These are phyloP conservation scores for Butorides virescens DNA, from an alignment of 2,113 vertebrate genomes.

Conservation along the genomic window DNA sequence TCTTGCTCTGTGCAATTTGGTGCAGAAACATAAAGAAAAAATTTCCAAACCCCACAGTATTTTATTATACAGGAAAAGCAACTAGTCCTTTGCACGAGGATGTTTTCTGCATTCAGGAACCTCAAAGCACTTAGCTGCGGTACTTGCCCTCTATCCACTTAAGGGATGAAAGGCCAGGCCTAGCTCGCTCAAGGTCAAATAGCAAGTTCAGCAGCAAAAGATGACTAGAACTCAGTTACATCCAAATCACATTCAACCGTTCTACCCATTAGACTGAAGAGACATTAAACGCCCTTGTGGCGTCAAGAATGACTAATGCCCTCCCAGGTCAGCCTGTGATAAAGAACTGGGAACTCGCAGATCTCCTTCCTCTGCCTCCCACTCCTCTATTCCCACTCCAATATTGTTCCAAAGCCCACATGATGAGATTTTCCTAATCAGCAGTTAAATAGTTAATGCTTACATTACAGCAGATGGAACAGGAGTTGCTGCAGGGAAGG, in stretches of 20 bases:
- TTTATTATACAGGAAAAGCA: neutral
- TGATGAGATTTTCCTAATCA: constrained; percentile 38
- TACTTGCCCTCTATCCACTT: neutral
- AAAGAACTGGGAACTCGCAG: neutral
- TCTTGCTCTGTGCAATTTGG: neutral
- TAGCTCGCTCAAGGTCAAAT: neutral
- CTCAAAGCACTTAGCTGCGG: neutral
- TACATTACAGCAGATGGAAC: constrained; percentile 38
- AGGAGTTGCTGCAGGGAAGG: constrained; percentile 51
- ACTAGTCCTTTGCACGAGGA: neutral
- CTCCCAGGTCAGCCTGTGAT: neutral
- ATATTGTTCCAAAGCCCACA: neutral
- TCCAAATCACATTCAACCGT: neutral
- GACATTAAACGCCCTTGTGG: neutral
- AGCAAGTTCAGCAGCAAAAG: constrained; percentile 23
- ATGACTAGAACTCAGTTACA: neutral
- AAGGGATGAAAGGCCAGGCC: neutral
- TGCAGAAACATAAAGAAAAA: neutral
- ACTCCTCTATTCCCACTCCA: neutral
- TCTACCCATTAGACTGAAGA: neutral
- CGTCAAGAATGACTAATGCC: neutral
- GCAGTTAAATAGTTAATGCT: constrained; percentile 60
- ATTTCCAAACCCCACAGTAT: neutral
- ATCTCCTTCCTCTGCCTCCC: constrained; percentile 7
- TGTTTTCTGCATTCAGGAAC: neutral